Evolutionary conservation across 2,888 invertebrate species (phyloP).

Genomic region (Helicoverpa assulta): DNA sequence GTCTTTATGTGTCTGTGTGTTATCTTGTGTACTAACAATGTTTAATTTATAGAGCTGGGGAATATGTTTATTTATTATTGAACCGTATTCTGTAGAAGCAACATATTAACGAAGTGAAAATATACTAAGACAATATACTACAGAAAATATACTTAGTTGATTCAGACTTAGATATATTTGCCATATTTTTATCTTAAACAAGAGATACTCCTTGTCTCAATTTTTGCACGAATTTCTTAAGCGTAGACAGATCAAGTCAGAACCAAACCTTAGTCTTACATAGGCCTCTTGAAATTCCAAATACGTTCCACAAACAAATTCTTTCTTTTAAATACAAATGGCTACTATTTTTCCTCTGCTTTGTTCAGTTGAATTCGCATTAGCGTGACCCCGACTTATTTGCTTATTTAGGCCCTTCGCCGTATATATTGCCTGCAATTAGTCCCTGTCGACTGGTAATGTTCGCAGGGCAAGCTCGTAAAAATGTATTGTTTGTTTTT

Average conservation of each 20-base stretch:
- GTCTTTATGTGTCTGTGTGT: background rate
- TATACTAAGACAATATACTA: too few relatives aligned
- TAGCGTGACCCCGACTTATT: conserved; percentile 37
- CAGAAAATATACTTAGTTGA: too few relatives aligned
- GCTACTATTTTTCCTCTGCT: conserved; percentile 5
- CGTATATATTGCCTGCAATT: conserved; percentile 68
- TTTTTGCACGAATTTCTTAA: background rate
- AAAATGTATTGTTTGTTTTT: conserved; percentile 53
- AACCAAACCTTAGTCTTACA: background rate
- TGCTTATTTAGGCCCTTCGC: conserved; percentile 61
- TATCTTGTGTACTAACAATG: background rate
- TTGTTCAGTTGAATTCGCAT: conserved; percentile 6
- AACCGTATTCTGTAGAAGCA: too few relatives aligned
- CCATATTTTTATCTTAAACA: too few relatives aligned
- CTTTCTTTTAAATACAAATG: conserved; percentile 5
- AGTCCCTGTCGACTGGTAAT: conserved; percentile 63
- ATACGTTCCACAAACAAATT: conserved; percentile 12
- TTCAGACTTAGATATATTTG: too few relatives aligned
- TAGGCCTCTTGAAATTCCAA: conserved; percentile 15
- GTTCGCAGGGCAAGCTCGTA: conserved; percentile 52
- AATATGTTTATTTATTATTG: too few relatives aligned
- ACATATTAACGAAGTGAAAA: too few relatives aligned
- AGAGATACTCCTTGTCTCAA: too few relatives aligned
- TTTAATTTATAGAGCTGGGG: background rate
- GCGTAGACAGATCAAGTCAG: background rate